phyloP scores from a whole-genome alignment of 2,113 vertebrate species.

The Motacilla tschutschensis region DNA sequence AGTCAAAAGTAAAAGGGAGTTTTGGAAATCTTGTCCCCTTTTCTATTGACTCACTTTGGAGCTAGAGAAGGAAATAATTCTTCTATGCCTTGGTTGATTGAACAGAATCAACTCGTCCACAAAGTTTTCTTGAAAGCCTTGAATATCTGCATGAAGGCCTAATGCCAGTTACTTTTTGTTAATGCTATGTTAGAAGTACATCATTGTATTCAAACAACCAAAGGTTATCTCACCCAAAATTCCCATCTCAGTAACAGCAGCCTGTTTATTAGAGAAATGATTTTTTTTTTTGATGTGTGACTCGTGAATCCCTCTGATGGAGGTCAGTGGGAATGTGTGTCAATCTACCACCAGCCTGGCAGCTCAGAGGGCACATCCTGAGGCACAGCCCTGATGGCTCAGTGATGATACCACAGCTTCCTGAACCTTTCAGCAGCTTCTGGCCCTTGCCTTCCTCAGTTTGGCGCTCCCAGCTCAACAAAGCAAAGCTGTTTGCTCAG shows the following conservation, averaged over 20 bases:
- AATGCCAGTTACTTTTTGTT: background rate
- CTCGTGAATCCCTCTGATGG: background rate
- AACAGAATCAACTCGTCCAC: background rate
- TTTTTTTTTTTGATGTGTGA: background rate
- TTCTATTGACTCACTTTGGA: background rate
- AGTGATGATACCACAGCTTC: background rate
- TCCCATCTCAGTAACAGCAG: background rate
- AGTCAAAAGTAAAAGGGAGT: background rate
- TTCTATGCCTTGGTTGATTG: background rate
- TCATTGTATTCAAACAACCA: background rate
- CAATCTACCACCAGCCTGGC: background rate
- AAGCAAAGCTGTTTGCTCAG: background rate
- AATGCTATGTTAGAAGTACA: background rate
- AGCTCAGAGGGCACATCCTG: background rate
- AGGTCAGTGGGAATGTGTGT: background rate
- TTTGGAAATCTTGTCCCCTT: background rate
- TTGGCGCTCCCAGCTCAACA: fast-evolving
- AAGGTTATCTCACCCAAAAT: background rate
- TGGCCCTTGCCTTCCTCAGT: background rate
- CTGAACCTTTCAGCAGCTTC: background rate
- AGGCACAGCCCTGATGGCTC: background rate
- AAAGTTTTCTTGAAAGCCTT: background rate
- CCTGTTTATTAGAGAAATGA: background rate
- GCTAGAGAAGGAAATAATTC: background rate
- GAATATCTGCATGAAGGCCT: background rate